These are phyloP conservation scores for Sitophilus oryzae DNA, from an alignment of 1,140 invertebrate genomes.

Conservation along the genomic window DNA sequence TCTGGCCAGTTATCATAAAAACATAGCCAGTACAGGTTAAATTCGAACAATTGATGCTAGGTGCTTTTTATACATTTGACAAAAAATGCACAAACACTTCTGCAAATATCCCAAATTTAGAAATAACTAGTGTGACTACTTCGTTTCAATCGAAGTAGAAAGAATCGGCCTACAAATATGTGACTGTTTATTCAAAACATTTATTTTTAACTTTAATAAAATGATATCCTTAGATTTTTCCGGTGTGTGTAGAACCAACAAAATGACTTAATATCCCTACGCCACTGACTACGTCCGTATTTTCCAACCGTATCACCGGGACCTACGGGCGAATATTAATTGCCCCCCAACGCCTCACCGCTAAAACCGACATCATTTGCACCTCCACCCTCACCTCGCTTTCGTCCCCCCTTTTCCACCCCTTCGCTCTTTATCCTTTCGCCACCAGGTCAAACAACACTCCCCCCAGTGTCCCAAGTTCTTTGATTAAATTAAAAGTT, in stretches of 20 bases:
- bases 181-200: too few relatives aligned
- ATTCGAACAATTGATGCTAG: too few relatives aligned
- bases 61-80: too few relatives aligned
- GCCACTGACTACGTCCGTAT: constrained; percentile 1
- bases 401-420: not conserved
- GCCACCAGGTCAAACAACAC: constrained; percentile 27
- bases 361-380: constrained; percentile 42
- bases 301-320: constrained; percentile 21
- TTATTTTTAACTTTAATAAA: too few relatives aligned
- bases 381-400: constrained; percentile 35
- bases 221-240: too few relatives aligned
- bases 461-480: constrained; percentile 43
- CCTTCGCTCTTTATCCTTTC: not conserved
- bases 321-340: constrained; percentile 40
- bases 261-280: not conserved
- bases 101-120: too few relatives aligned
- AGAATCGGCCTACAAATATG: too few relatives aligned
- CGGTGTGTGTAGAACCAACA: not conserved
- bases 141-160: too few relatives aligned
- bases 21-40: too few relatives aligned
- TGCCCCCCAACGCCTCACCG: constrained; percentile 36
- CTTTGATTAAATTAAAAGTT: constrained; percentile 48
- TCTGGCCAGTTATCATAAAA: too few relatives aligned
- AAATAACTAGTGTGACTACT: too few relatives aligned
- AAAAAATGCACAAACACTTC: too few relatives aligned